Percentiles rank a stretch among this genome's conserved stretches.
phyloP scores from a whole-genome alignment of 1,140 invertebrate species.

The Drosophila melanica region DNA sequence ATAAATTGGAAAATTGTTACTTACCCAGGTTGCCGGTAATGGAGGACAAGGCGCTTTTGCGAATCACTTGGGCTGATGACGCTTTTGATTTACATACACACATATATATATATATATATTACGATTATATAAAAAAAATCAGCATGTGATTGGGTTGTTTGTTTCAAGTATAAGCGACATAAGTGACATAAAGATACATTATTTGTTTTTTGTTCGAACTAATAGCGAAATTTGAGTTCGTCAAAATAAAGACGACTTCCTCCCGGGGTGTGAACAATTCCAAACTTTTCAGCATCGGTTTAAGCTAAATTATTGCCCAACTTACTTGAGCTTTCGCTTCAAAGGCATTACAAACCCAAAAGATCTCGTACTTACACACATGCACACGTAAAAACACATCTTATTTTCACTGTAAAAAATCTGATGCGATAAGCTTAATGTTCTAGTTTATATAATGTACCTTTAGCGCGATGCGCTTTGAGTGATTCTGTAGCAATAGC shows the following conservation, averaged over 20 bases:
- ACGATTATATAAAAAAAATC: constrained; percentile 68
- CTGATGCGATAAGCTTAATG: constrained; percentile 36
- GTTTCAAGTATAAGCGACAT: constrained; percentile 39
- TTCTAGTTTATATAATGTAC: constrained; percentile 62
- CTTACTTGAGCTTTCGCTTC: constrained; percentile 11
- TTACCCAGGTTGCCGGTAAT: constrained; percentile 84
- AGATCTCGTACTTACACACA: constrained; percentile 25
- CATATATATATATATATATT: constrained; percentile 62
- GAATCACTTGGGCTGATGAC: constrained; percentile 84
- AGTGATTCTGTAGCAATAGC: constrained; percentile 89
- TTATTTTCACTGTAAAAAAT: constrained; percentile 41
- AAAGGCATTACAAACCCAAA: not conserved
- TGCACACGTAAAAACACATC: not conserved
- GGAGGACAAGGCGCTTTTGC: constrained; percentile 83
- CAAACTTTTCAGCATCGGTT: constrained; percentile 30
- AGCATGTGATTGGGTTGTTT: constrained; percentile 68
- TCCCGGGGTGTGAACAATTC: constrained; percentile 15
- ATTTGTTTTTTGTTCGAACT: constrained; percentile 3
- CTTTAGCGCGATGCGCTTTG: constrained; percentile 79
- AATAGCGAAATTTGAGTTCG: constrained; percentile 6
- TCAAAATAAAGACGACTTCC: constrained; percentile 15
- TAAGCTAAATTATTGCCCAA: constrained; percentile 30
- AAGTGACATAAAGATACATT: constrained; percentile 45
- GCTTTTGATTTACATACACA: constrained; percentile 83
- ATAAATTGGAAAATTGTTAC: constrained; percentile 69